Evolutionary conservation across 2,888 invertebrate species (phyloP).

Genomic region (Philopedon plagiatum): DNA sequence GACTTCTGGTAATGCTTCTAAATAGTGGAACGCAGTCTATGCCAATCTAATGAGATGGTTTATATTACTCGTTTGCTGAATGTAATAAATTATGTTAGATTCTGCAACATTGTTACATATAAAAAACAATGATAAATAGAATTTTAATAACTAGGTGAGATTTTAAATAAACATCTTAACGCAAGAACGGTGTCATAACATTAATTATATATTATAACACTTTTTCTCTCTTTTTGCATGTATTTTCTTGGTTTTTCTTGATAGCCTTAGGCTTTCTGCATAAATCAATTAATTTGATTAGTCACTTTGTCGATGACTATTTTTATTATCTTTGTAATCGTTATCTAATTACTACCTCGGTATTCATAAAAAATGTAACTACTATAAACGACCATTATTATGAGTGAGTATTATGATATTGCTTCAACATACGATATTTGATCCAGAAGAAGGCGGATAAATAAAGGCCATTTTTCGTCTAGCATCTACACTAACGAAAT

Average conservation of each 20-base stretch:
- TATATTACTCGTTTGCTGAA: constrained; percentile 11
- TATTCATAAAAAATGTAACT: too few species aligned
- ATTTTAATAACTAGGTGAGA: constrained; percentile 11
- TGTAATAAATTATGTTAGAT: constrained; percentile 12
- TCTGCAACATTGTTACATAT: neutral
- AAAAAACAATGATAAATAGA: neutral
- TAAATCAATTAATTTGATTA: neutral
- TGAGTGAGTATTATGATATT: too few species aligned
- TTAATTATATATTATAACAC: neutral
- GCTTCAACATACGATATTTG: too few species aligned
- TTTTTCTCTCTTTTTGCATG: neutral
- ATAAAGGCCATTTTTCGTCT: too few species aligned
- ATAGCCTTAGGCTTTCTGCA: neutral
- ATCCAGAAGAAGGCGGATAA: too few species aligned
- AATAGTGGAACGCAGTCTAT: constrained; percentile 1
- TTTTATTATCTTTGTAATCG: neutral
- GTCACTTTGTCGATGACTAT: neutral
- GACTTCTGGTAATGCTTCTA: too few species aligned
- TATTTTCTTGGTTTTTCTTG: constrained; percentile 6
- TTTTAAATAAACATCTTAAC: constrained; percentile 19
- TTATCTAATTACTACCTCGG: too few species aligned
- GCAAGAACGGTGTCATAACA: constrained; percentile 27
- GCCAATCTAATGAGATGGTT: constrained; percentile 6
- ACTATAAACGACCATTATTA: too few species aligned
- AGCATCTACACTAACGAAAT: too few species aligned